Base-by-base conservation (phyloP, 1,140 invertebrate species). In the Calephelis virginiensis region DNA sequence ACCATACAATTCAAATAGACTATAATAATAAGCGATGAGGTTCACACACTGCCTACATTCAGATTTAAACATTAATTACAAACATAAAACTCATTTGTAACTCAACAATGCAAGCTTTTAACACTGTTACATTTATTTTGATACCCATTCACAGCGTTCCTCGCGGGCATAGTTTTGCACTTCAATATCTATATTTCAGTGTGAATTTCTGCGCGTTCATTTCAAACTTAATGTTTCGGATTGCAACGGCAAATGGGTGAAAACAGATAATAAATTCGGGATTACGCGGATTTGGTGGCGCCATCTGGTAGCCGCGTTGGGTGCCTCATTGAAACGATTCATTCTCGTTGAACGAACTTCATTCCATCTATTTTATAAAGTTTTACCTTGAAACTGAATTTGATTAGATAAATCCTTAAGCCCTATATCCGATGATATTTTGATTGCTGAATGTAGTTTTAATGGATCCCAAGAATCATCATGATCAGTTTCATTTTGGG, bases 211-310 rank as follows among this genome's bases (percentile, higher is more conserved):
- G 72, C 73, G 72, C 75, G 74, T 81, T 77, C 73, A 81, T 82
- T 80, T 61, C 66, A 49, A 61, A 65, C 68, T 61, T 69, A 73
- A 78, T 75, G 68, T 72, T 67, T 70, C 68, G 76, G 70, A 82
- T 85, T 83, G 69, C 73, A 80, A 70, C 72, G 70, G 69, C 68
- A 72, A 79, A 78, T 78, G 73, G 76, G 78, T 73, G 76, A 75
- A 78, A 81, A 82, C 82, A 82, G 77, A 84, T 83, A 85, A 82
- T 82, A 85, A 81, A 84, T 85, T 85, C 74, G 68, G 78, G 78
- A 82, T 84, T 81, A 83, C 73, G 49, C 69, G 75, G 76, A 84
- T 85, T 76, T 80, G 68, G 67, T 43, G 74, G 63, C 70, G 76
- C 74, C 84, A 86, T 82, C 81, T 82, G 82, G 75, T 68, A 67